Conservation (phyloP, 2,888 invertebrate species). For the Trissolcus japonicus region DNA sequence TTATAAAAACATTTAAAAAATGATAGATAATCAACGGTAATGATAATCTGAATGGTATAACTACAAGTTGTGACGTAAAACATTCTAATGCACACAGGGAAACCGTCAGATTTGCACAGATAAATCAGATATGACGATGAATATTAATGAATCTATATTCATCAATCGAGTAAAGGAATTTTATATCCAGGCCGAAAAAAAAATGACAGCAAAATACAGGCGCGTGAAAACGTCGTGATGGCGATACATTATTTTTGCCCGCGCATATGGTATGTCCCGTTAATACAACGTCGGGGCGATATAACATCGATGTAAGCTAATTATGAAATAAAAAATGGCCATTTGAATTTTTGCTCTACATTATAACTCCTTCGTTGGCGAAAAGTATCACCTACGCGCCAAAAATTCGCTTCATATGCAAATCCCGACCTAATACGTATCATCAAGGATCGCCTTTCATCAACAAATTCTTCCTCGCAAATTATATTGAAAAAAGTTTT, state of each 20-base stretch:
- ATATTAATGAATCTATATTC: constrained; percentile 28
- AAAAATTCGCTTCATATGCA: constrained; percentile 9
- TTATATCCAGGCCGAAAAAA: constrained; percentile 23
- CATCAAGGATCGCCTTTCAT: background rate
- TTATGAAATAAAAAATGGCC: constrained; percentile 29
- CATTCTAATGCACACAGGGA: constrained; percentile 10
- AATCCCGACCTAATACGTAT: background rate
- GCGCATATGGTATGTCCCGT: constrained; percentile 26
- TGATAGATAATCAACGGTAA: constrained; percentile 6
- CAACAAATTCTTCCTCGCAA: background rate
- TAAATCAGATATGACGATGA: constrained; percentile 15
- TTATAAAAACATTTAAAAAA: background rate
- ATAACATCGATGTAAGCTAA: constrained; percentile 43
- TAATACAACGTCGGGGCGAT: constrained; percentile 38
- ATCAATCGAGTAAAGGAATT: constrained; percentile 11
- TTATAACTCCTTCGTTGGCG: constrained; percentile 18
- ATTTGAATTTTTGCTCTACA: constrained; percentile 17
- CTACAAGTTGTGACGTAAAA: constrained; percentile 6
- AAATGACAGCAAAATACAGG: constrained; percentile 27
- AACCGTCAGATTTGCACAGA: background rate
- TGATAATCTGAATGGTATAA: constrained; percentile 7
- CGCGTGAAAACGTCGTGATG: constrained; percentile 20
- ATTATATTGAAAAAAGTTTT: background rate
- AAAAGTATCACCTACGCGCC: constrained; percentile 11
- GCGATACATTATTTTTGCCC: constrained; percentile 25